Evolutionary conservation across 2,888 invertebrate species (phyloP).

Genomic region (Chloromyia formosa): DNA sequence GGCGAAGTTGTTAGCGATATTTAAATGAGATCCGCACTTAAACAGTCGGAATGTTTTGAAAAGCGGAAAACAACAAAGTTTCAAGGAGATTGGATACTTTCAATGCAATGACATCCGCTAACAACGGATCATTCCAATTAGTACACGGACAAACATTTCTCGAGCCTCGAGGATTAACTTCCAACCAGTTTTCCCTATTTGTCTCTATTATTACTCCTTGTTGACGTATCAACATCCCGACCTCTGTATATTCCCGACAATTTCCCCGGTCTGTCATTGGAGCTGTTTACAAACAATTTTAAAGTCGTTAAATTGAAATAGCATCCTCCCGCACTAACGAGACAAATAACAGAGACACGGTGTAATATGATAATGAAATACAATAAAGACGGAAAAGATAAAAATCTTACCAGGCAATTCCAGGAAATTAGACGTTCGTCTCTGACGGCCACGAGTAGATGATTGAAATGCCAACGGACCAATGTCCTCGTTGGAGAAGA

Average conservation of each 20-base stretch:
- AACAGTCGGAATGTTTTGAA: too few relatives aligned
- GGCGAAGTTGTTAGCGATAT: too few relatives aligned
- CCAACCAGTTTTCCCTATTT: not conserved
- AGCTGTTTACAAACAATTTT: conserved; percentile 21
- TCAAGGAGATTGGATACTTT: too few relatives aligned
- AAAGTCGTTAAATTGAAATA: conserved; percentile 4
- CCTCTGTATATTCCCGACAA: too few relatives aligned
- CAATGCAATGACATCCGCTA: too few relatives aligned
- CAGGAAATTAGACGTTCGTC: conserved; percentile 86
- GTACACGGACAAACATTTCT: too few relatives aligned
- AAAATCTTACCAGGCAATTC: conserved; percentile 78
- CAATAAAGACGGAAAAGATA: not conserved
- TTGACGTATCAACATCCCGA: too few relatives aligned
- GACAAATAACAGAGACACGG: conserved; percentile 9
- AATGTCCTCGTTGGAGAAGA: conserved; percentile 77
- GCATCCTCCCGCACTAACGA: not conserved
- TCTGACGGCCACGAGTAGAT: conserved; percentile 78
- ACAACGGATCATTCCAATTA: too few relatives aligned
- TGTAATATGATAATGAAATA: conserved; percentile 1
- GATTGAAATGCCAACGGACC: conserved; percentile 83
- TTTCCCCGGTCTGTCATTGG: not conserved
- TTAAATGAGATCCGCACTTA: too few relatives aligned
- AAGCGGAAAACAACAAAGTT: too few relatives aligned
- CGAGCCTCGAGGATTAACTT: not conserved
- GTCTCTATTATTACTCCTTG: too few relatives aligned